Percentiles rank a stretch among this genome's conserved stretches.
Conservation (phyloP, 2,797 vertebrate species). For the Coracias cyanogaster region DNA sequence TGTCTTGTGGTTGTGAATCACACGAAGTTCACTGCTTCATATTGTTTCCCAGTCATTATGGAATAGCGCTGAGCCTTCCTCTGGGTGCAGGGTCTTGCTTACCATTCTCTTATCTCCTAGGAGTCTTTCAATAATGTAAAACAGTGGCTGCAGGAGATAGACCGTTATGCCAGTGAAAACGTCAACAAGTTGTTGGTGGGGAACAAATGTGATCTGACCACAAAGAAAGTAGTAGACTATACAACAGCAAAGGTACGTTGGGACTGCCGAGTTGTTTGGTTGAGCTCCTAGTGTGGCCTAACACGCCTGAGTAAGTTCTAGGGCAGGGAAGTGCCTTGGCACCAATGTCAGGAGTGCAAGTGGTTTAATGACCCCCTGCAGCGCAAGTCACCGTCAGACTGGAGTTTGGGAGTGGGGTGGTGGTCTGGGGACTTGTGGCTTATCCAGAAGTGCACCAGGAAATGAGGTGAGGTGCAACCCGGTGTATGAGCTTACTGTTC, state of each 20-base stretch:
- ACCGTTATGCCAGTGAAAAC: slow-evolving; percentile 98
- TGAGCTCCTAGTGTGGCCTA: background rate
- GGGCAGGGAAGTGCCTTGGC: background rate
- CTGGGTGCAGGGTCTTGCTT: background rate
- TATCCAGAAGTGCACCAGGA: background rate
- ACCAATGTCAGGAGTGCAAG: background rate
- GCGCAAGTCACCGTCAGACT: fast-evolving
- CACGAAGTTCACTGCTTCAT: background rate
- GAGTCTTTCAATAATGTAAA: slow-evolving; percentile 99
- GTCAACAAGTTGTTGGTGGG: slow-evolving; percentile 99
- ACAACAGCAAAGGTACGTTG: slow-evolving; percentile 95
- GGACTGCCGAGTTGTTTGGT: fast-evolving
- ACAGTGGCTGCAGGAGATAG: slow-evolving; percentile 99
- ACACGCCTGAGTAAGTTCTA: background rate
- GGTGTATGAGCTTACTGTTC: slow-evolving; percentile 67
- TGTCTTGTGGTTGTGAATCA: background rate
- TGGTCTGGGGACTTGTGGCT: background rate
- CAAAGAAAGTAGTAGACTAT: slow-evolving; percentile 99
- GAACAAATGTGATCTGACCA: slow-evolving; percentile 98
- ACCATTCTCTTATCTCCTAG: slow-evolving; percentile 74
- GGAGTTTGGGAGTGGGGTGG: background rate
- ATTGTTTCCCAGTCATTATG: background rate
- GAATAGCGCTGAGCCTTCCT: background rate
- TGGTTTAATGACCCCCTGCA: no score
- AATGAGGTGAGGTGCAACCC: fast-evolving